These are phyloP conservation scores for Bubalus kerabau DNA, from an alignment of 2,113 vertebrate species.

Conservation along the genomic window DNA sequence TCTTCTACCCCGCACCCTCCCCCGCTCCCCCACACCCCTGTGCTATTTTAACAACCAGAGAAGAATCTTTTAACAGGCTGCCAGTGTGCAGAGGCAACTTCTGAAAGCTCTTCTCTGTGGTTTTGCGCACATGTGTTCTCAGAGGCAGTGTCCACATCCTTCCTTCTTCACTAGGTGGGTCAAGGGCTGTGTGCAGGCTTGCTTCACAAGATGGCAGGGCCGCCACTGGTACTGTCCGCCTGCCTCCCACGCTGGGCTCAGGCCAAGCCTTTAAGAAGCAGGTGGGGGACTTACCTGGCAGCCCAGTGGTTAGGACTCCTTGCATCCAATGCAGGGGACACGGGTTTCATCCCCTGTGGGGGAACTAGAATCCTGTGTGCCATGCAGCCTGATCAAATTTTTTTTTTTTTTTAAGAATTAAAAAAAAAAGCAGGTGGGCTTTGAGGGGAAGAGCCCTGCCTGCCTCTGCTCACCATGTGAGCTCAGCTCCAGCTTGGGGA, in stretches of 20 bases:
- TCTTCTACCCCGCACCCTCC: not conserved
- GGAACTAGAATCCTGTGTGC: not conserved
- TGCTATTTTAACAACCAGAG: not conserved
- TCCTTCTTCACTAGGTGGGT: constrained; percentile 32
- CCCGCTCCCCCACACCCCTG: not conserved
- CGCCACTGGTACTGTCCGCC: not conserved
- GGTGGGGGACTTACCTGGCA: not conserved
- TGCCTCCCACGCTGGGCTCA: not conserved
- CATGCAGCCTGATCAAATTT: not conserved
- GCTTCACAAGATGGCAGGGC: not conserved
- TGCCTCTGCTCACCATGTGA: not conserved
- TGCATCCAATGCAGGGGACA: not conserved
- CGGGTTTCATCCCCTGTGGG: not conserved
- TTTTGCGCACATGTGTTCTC: not conserved
- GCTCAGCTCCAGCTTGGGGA: not conserved
- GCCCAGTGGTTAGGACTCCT: not conserved
- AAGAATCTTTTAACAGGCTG: not conserved
- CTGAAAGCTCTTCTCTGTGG: not conserved
- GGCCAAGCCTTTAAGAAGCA: not conserved
- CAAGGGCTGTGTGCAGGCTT: not conserved
- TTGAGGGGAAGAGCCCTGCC: not conserved
- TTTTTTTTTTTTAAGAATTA: not conserved
- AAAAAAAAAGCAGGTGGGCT: not conserved
- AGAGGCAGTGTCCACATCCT: constrained; percentile 30
- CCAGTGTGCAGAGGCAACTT: not conserved